Evolutionary conservation across 2,888 invertebrate species (phyloP), one percentile per base, ranked within the genome.

Genomic region (Eurytoma adleriae): DNA sequence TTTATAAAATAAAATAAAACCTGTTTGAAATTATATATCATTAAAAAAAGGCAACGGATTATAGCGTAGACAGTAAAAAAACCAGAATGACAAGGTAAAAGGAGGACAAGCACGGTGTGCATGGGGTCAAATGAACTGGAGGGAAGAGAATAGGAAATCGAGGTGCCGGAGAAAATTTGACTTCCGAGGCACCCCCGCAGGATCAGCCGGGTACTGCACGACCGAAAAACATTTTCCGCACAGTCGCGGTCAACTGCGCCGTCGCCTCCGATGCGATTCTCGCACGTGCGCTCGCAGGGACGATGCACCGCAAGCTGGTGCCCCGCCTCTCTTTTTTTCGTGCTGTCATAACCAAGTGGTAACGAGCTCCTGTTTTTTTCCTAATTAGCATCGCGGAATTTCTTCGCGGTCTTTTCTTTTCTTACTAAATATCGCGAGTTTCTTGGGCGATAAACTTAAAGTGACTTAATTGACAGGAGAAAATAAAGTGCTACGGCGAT

Each of bases 191-290:
- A 40, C 54, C 54, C 52, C 16, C 14, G 64, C 27, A 48, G 3
- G 66, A 24, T 24, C 62, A 40, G 7, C 70, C 20, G 12, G 62
- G 20, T 71, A 72, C 59, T 78, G 40, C 57, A 27, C 71, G 66
- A 78, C 4, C 59, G 71, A 67, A 78, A 78, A 78, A 78, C 78
- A 72, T 78, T 78, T 78, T 59, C 78, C 50, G 18, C 20, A 27
- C 48, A 0, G 20, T 16, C 27, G 67, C 67, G 57, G 24, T n/a
- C 20, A 13, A 30, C 52, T 52, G 52, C 30, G 16, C 50, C 12
- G 18, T 50, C 50, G 13, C 57, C 57, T 4, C 18, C 20, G 40
- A n/a, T 18, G 40, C 40, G 64, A 16, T 52, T 18, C 30, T 57
- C n/a, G n/a, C 40, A n/a, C n/a, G 64, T 13, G 64, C 10, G 40